Conservation (phyloP, 2,888 invertebrate species). For the Pandemis heparana region DNA sequence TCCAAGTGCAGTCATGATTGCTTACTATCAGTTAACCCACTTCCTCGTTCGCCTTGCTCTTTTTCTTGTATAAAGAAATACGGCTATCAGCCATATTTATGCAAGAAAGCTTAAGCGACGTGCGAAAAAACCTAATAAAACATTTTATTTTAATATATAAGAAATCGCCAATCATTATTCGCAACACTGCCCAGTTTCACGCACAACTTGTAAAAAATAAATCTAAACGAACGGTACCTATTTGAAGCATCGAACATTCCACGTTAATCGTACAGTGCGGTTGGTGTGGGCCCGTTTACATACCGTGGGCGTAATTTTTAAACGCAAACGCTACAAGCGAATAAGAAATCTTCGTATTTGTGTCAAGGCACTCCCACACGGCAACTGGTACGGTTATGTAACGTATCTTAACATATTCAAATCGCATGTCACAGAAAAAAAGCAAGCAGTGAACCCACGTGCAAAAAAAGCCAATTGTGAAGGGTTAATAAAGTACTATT, state of each 20-base stretch:
- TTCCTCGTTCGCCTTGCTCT: too few species aligned
- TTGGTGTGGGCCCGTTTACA: slow-evolving; percentile 5
- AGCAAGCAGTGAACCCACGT: slow-evolving; percentile 71
- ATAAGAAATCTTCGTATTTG: slow-evolving; percentile 38
- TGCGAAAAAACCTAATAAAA: too few species aligned
- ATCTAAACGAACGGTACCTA: too few species aligned
- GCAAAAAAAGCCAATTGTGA: slow-evolving; percentile 67
- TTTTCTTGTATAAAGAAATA: not conserved
- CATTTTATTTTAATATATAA: not conserved
- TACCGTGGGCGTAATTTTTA: slow-evolving; percentile 36
- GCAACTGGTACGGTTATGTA: slow-evolving; percentile 44
- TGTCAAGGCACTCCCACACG: slow-evolving; percentile 39
- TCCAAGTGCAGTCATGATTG: too few species aligned
- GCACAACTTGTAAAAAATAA: not conserved
- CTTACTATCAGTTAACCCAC: too few species aligned
- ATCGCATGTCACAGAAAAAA: slow-evolving; percentile 56
- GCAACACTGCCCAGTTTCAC: not conserved
- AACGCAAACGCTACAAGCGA: slow-evolving; percentile 38
- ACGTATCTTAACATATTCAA: slow-evolving; percentile 48
- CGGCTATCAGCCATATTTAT: not conserved
- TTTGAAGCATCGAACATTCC: not conserved
- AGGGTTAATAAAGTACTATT: slow-evolving; percentile 1
- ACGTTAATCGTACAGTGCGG: not conserved
- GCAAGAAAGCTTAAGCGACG: too few species aligned
- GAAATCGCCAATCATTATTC: not conserved